These are phyloP conservation scores for Orthochromis malagaraziensis DNA, from an alignment of 2,113 vertebrate species.

Conservation along the genomic window DNA sequence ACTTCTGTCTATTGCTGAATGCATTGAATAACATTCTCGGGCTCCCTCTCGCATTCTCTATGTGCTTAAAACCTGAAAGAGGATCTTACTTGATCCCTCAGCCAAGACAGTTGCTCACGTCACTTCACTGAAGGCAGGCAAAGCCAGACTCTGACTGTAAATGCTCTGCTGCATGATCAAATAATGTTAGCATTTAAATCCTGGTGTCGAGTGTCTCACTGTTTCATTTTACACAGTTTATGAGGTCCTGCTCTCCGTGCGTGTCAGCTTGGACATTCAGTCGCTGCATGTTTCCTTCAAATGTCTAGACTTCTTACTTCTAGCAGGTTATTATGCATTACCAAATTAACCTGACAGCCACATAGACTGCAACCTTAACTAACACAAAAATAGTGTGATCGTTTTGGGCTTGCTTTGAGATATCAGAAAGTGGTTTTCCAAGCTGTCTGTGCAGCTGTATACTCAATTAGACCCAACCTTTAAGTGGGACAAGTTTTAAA, in stretches of 20 bases:
- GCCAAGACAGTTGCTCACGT: slow-evolving; percentile 47
- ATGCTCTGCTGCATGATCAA: neutral
- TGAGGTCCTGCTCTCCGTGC: neutral
- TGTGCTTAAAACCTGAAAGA: neutral
- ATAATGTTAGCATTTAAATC: neutral
- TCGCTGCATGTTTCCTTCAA: neutral
- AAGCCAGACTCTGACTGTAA: neutral
- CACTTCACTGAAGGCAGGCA: slow-evolving; percentile 10
- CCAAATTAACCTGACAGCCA: neutral
- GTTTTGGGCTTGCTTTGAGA: neutral
- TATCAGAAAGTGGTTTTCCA: neutral
- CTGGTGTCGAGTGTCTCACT: neutral
- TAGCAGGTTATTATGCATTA: neutral
- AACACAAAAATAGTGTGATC: neutral
- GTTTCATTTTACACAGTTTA: neutral
- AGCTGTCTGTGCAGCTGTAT: neutral
- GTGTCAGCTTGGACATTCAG: neutral
- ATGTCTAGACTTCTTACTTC: neutral
- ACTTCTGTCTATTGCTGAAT: neutral
- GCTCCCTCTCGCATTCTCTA: neutral
- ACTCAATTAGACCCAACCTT: neutral
- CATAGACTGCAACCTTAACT: neutral
- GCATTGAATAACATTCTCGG: neutral
- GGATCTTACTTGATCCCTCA: neutral
- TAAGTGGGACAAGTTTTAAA: neutral